phyloP scores from a whole-genome alignment of 2,888 invertebrate species.

The Drosophila infuscata region DNA sequence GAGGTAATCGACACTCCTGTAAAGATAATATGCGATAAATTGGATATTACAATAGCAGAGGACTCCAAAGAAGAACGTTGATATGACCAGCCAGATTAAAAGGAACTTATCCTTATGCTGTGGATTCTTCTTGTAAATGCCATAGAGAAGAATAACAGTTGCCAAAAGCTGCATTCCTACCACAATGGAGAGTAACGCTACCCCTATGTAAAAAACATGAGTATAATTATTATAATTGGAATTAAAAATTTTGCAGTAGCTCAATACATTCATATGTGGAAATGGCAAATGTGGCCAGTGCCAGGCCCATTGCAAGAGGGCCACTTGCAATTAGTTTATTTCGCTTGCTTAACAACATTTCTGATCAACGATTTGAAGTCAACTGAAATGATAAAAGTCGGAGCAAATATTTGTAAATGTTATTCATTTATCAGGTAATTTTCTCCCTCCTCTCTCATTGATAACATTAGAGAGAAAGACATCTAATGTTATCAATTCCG shows the following conservation, averaged over 20 bases:
- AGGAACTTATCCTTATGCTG: slow-evolving; percentile 14
- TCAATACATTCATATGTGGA: too few species aligned
- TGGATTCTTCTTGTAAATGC: slow-evolving; percentile 10
- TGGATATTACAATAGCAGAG: not conserved
- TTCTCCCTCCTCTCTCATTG: not conserved
- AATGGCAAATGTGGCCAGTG: not conserved
- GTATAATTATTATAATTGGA: not conserved
- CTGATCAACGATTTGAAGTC: not conserved
- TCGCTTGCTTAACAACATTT: slow-evolving; percentile 8
- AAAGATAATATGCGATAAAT: not conserved
- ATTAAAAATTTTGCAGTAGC: not conserved
- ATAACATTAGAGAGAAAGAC: too few species aligned
- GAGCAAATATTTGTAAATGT: not conserved
- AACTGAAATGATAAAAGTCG: not conserved
- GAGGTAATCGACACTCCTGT: too few species aligned
- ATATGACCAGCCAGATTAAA: slow-evolving; percentile 11
- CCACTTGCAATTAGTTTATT: slow-evolving; percentile 7
- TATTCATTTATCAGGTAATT: not conserved
- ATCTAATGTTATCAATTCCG: too few species aligned
- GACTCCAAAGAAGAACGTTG: not conserved
- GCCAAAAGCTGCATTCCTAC: slow-evolving; percentile 2
- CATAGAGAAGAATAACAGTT: slow-evolving; percentile 7
- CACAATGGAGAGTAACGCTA: rapidly evolving
- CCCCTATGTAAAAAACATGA: not conserved
- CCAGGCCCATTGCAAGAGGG: slow-evolving; percentile 3